Conservation (phyloP, 2,888 invertebrate genomes). For the Cheilosia vulpina region DNA sequence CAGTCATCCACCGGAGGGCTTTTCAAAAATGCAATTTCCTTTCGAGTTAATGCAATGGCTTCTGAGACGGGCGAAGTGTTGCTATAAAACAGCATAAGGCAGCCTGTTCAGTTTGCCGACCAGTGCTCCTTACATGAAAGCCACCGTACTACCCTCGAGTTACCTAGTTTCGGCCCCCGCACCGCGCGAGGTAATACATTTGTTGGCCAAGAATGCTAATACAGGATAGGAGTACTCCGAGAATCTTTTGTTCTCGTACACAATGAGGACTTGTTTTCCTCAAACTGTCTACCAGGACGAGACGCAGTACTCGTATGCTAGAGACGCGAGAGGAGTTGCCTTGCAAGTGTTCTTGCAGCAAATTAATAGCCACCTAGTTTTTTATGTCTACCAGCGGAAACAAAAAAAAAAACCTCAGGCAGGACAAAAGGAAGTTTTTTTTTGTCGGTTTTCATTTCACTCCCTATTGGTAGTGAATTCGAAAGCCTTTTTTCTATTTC, state of each 20-base stretch:
- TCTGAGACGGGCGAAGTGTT: not conserved
- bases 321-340: constrained; percentile 48
- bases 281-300: constrained; percentile 44
- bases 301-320: not conserved
- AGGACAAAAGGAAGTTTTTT: constrained; percentile 39
- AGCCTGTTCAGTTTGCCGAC: constrained; percentile 58
- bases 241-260: constrained; percentile 53
- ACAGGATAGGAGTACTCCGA: constrained; percentile 37
- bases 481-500: constrained; percentile 18
- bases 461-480: constrained; percentile 27
- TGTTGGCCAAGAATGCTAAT: constrained; percentile 62
- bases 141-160: constrained; percentile 35
- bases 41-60: constrained; percentile 42
- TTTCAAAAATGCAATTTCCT: constrained; percentile 71
- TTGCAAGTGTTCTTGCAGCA: constrained; percentile 72
- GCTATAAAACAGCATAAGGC: constrained; percentile 23
- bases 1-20: constrained; percentile 65
- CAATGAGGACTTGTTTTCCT: constrained; percentile 56
- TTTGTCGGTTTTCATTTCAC: constrained; percentile 18
- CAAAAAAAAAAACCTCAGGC: constrained; percentile 19
- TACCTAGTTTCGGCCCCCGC: constrained; percentile 42
- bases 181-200: constrained; percentile 58
- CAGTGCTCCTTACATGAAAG: constrained; percentile 26
- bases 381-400: constrained; percentile 51
- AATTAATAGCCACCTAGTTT: constrained; percentile 74